Evolutionary conservation across 1,140 invertebrate genomes (phyloP).

Genomic region (Sycophila sp.): DNA sequence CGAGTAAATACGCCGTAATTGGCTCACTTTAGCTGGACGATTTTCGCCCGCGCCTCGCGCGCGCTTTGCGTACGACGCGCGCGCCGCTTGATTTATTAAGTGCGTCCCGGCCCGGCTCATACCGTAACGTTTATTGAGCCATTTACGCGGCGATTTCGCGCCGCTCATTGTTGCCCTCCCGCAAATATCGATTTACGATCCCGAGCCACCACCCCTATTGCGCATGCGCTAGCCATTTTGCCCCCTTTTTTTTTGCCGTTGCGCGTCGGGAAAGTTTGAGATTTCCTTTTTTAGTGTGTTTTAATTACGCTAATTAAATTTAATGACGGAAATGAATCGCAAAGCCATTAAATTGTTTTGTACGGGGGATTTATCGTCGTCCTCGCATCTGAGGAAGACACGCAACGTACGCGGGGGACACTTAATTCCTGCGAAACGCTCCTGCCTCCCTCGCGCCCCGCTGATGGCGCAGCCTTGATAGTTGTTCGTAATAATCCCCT

Average conservation of each 20-base stretch:
- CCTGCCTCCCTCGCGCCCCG: too few species aligned
- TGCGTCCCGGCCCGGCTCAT: neutral
- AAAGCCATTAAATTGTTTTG: conserved; percentile 3
- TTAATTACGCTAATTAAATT: conserved; percentile 1
- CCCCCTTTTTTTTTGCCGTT: too few species aligned
- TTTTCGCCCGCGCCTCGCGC: too few species aligned
- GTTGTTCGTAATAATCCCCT: too few species aligned
- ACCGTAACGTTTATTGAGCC: conserved; percentile 6
- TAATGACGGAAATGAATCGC: neutral
- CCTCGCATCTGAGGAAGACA: neutral
- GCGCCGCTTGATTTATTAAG: conserved; percentile 9
- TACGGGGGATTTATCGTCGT: neutral
- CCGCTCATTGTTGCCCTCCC: neutral
- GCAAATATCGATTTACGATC: neutral
- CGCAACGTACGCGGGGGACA: conserved; percentile 1
- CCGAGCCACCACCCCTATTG: too few species aligned
- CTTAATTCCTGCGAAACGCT: conserved; percentile 5
- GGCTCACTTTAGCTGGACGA: conserved; percentile 1
- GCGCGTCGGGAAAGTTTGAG: too few species aligned
- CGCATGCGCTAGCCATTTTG: too few species aligned
- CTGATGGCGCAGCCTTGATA: too few species aligned
- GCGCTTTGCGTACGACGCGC: neutral
- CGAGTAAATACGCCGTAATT: neutral
- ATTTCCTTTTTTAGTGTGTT: too few species aligned
- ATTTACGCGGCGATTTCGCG: neutral